Evolutionary conservation across 2,888 invertebrate genomes (phyloP).

Genomic region (Geophilus truncorum): DNA sequence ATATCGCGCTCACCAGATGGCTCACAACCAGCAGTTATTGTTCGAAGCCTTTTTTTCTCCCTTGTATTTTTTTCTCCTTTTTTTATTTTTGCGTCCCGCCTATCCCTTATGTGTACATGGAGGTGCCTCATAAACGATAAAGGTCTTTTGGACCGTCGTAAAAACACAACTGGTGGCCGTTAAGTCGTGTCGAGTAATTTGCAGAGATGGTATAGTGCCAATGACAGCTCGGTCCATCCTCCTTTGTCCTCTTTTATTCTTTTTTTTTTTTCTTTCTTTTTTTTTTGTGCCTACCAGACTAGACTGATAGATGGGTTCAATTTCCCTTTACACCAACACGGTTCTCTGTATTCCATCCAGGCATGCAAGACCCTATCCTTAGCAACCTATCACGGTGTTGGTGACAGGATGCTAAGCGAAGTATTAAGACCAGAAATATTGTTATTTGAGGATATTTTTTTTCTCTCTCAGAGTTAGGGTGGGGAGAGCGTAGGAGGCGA

Average conservation of each 20-base stretch:
- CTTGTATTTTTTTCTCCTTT: not conserved
- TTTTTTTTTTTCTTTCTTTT: not conserved
- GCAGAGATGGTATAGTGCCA: slow-evolving; percentile 5
- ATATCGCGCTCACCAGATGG: not conserved
- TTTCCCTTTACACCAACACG: slow-evolving; percentile 4
- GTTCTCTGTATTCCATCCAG: not conserved
- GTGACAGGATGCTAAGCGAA: not conserved
- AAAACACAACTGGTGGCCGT: slow-evolving; percentile 10
- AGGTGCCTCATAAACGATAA: not conserved
- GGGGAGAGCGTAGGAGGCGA: not conserved
- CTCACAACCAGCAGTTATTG: not conserved
- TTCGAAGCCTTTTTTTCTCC: not conserved
- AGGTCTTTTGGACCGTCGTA: slow-evolving; percentile 3
- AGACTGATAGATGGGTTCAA: slow-evolving; percentile 1
- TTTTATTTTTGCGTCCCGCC: not conserved
- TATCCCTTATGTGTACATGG: not conserved
- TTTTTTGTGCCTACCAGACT: not conserved
- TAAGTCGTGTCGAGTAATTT: slow-evolving; percentile 10
- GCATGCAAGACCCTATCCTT: not conserved
- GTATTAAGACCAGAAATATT: not conserved
- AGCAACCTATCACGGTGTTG: not conserved
- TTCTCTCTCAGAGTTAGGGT: not conserved
- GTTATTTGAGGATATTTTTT: not conserved
- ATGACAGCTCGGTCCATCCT: slow-evolving; percentile 4
- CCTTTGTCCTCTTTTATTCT: slow-evolving; percentile 8